Evolutionary conservation across 2,113 vertebrate genomes (phyloP).

Genomic region (Anguilla rostrata): DNA sequence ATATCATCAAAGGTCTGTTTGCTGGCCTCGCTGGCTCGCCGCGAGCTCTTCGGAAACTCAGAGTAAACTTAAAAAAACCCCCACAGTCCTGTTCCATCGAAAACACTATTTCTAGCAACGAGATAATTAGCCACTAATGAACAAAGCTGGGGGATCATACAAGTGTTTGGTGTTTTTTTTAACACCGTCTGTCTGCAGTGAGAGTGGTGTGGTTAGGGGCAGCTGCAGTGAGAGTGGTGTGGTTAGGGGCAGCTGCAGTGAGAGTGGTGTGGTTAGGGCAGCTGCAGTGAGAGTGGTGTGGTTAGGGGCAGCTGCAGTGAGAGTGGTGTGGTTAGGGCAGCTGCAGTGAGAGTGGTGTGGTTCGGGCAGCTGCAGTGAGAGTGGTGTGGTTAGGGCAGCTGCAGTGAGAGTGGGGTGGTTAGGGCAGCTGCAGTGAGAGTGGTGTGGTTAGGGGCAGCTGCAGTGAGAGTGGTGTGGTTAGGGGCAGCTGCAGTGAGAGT

Average conservation of each 20-base stretch:
- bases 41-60: not conserved
- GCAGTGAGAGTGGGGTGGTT: too few species aligned
- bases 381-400: too few species aligned
- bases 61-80: too few species aligned
- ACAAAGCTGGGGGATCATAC: not conserved
- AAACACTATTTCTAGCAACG: not conserved
- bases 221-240: not conserved
- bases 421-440: too few species aligned
- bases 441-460: too few species aligned
- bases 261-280: slow-evolving; percentile 4
- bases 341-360: too few species aligned
- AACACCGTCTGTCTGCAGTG: slow-evolving; percentile 13
- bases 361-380: too few species aligned
- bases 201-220: slow-evolving; percentile 4
- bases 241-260: slow-evolving; percentile 3
- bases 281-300: slow-evolving; percentile 1
- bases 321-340: not conserved
- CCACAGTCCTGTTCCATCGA: not conserved
- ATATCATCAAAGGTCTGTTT: not conserved
- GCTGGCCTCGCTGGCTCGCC: not conserved
- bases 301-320: not conserved
- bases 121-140: not conserved
- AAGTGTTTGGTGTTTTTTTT: not conserved
- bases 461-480: too few species aligned
- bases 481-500: too few species aligned